Evolutionary conservation across 2,113 vertebrate species (phyloP).

Genomic region (Chamaetylas fuelleborni): DNA sequence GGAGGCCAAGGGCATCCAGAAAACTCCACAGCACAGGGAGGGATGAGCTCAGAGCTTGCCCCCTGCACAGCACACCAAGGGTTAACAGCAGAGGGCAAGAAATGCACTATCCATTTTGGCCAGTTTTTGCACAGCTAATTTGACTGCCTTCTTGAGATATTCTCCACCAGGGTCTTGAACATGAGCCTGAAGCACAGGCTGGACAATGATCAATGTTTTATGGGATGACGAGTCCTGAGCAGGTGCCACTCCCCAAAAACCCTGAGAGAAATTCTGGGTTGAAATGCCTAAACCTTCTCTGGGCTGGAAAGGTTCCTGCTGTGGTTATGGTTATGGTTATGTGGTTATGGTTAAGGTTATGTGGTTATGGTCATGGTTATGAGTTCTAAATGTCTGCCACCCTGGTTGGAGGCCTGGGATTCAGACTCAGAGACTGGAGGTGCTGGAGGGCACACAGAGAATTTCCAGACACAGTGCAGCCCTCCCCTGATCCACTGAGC

Average conservation of each 20-base stretch:
- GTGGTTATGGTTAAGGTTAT: no score
- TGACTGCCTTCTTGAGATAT: not conserved
- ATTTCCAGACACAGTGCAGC: not conserved
- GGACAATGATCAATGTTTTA: not conserved
- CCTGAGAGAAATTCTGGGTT: not conserved
- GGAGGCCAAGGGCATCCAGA: not conserved
- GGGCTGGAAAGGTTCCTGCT: not conserved
- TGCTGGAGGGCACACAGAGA: not conserved
- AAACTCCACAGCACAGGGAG: not conserved
- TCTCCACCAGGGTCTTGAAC: not conserved
- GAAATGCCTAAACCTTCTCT: not conserved
- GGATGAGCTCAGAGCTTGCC: not conserved
- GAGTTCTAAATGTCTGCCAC: not conserved
- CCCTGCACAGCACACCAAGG: not conserved
- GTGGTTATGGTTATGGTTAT: not conserved
- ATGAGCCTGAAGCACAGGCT: not conserved
- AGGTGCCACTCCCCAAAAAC: rapidly evolving
- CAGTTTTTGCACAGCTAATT: not conserved
- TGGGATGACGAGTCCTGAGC: rapidly evolving
- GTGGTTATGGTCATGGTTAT: no score
- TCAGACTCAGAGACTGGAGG: not conserved
- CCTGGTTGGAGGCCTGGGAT: not conserved
- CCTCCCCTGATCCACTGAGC: not conserved
- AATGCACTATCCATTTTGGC: not conserved
- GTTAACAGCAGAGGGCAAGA: not conserved